A percentile compares a stretch with the other conserved stretches of the same genome.
phyloP scores from a whole-genome alignment of 23 tunicate species.

The Diplosoma virens region DNA sequence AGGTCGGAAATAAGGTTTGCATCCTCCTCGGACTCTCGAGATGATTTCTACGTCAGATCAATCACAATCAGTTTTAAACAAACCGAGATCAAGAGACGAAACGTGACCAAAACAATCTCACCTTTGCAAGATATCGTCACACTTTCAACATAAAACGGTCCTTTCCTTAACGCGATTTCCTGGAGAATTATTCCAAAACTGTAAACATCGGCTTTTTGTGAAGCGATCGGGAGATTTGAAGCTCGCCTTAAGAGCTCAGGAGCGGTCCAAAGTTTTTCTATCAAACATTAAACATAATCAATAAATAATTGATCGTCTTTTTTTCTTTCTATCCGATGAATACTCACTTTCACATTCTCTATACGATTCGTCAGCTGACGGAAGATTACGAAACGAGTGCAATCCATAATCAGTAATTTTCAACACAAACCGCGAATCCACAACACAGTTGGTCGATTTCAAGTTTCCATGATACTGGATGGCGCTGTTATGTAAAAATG shows the following conservation, averaged over 20 bases:
- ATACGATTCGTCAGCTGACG: slow-evolving; percentile 55
- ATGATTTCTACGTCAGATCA: slow-evolving; percentile 51
- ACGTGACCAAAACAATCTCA: neutral
- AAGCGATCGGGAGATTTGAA: slow-evolving; percentile 31
- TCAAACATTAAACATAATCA: too few species aligned
- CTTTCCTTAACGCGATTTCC: slow-evolving; percentile 83
- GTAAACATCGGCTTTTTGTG: slow-evolving; percentile 91
- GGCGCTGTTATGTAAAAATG: slow-evolving; percentile 81
- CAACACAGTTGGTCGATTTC: slow-evolving; percentile 94
- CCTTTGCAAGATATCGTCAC: slow-evolving; percentile 63
- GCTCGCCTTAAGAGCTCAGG: slow-evolving; percentile 73
- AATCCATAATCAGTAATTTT: slow-evolving; percentile 95
- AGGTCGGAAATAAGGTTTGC: slow-evolving; percentile 80
- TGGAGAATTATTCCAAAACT: slow-evolving; percentile 95
- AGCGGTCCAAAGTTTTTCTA: slow-evolving; percentile 92
- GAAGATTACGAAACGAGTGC: slow-evolving; percentile 38
- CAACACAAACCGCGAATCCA: slow-evolving; percentile 79
- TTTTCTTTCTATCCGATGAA: too few species aligned
- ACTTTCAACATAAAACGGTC: slow-evolving; percentile 89
- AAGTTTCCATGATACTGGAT: slow-evolving; percentile 86
- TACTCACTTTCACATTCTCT: slow-evolving; percentile 63
- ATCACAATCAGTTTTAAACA: too few species aligned
- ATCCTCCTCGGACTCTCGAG: slow-evolving; percentile 59
- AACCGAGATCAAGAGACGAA: too few species aligned
- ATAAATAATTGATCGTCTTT: too few species aligned